These are phyloP conservation scores for Sceliomorpha sp. DNA, from an alignment of 2,888 invertebrate species.

Conservation along the genomic window DNA sequence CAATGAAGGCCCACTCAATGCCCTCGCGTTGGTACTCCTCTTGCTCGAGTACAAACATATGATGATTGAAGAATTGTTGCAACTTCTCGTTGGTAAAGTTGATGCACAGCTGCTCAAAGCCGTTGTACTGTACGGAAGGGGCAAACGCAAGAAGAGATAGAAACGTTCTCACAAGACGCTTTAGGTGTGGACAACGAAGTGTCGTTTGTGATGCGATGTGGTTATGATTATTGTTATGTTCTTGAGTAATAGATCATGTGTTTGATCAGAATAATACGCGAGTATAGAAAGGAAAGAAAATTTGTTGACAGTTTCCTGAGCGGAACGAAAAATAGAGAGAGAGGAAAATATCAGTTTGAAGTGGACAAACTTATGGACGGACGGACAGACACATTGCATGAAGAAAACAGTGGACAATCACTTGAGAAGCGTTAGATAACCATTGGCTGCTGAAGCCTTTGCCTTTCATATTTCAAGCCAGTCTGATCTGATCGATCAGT, in stretches of 20 bases:
- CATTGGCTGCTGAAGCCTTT: slow-evolving; percentile 25
- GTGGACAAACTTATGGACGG: slow-evolving; percentile 42
- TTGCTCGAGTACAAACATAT: slow-evolving; percentile 99
- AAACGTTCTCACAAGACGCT: slow-evolving; percentile 54
- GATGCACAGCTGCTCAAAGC: slow-evolving; percentile 99
- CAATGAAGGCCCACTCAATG: slow-evolving; percentile 97
- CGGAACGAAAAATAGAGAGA: slow-evolving; percentile 22
- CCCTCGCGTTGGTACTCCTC: slow-evolving; percentile 97
- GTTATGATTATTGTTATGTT: slow-evolving; percentile 4
- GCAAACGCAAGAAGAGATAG: slow-evolving; percentile 60
- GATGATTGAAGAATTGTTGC: slow-evolving; percentile 99
- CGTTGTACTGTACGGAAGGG: slow-evolving; percentile 87
- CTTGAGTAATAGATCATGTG: too few relatives aligned
- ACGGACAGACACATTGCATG: slow-evolving; percentile 56
- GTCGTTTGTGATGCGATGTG: slow-evolving; percentile 31
- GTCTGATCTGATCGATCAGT: slow-evolving; percentile 43
- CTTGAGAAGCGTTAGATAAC: slow-evolving; percentile 54
- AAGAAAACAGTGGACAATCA: slow-evolving; percentile 64
- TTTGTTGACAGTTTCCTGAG: slow-evolving; percentile 13
- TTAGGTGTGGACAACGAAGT: slow-evolving; percentile 28
- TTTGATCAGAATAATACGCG: not conserved
- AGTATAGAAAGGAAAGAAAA: not conserved
- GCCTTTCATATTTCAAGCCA: slow-evolving; percentile 32
- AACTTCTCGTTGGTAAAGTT: slow-evolving; percentile 99
- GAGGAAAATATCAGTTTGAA: slow-evolving; percentile 20